phyloP scores from a whole-genome alignment of 2,113 vertebrate species.

The Bubo blakistoni region DNA sequence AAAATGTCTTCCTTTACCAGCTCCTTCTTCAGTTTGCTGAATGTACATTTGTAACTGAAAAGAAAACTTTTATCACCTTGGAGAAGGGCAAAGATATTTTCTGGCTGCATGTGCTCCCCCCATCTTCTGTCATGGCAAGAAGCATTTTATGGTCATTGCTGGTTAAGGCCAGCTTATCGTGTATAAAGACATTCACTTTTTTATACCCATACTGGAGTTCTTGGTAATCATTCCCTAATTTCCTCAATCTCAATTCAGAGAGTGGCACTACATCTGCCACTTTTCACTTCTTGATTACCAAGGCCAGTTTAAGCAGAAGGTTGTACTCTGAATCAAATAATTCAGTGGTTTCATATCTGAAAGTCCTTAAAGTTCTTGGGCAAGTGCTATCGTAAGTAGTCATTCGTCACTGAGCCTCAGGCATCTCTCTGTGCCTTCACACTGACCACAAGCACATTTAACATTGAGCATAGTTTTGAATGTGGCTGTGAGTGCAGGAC shows the following conservation, averaged over 20 bases:
- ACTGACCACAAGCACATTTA: background rate
- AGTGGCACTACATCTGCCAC: background rate
- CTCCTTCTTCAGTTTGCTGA: background rate
- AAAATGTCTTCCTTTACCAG: background rate
- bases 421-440: accelerated
- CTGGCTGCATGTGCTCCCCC: background rate
- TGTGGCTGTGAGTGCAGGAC: background rate
- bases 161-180: background rate
- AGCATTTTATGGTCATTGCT: background rate
- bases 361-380: background rate
- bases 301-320: background rate
- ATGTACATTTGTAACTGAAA: background rate
- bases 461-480: background rate
- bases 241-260: background rate
- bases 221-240: background rate
- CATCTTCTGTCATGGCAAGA: background rate
- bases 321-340: background rate
- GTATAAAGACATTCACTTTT: background rate
- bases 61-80: background rate
- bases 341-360: background rate
- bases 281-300: background rate
- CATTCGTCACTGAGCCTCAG: background rate
- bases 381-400: background rate
- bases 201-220: background rate
- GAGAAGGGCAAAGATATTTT: background rate